These are phyloP conservation scores for Synanthedon formicaeformis DNA, from an alignment of 2,888 invertebrate species.

Conservation along the genomic window DNA sequence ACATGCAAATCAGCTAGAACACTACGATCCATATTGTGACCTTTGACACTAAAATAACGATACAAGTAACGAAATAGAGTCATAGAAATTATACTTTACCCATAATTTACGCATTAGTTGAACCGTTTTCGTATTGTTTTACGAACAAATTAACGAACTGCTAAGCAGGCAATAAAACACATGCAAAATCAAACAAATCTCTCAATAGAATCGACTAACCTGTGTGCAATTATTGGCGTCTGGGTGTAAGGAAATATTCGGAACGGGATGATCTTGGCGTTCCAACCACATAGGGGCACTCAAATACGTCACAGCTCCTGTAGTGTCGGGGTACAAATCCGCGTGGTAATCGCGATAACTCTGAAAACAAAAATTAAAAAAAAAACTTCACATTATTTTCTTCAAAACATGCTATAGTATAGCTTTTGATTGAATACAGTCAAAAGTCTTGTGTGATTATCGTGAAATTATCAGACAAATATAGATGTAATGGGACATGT, in stretches of 20 bases:
- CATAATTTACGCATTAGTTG: no score
- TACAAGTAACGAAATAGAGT: no score
- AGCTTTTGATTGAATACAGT: neutral
- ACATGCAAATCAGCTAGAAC: no score
- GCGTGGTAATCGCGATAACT: constrained; percentile 94
- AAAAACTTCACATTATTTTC: neutral
- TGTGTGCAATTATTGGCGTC: constrained; percentile 73
- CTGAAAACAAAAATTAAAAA: constrained; percentile 40
- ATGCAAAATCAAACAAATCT: no score
- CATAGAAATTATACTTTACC: no score
- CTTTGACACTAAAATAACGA: no score
- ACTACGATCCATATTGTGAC: no score
- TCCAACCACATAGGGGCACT: constrained; percentile 86
- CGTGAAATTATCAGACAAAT: no score
- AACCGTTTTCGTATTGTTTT: no score
- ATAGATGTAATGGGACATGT: no score
- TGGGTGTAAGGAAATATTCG: constrained; percentile 87
- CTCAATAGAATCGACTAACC: constrained; percentile 17
- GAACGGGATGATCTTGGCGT: constrained; percentile 80
- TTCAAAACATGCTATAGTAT: neutral
- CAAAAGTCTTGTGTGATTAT: neutral
- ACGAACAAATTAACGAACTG: no score
- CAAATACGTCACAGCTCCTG: constrained; percentile 82
- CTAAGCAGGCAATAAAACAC: no score
- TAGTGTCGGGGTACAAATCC: constrained; percentile 93